Evolutionary conservation across 2,797 vertebrate genomes (phyloP).

Genomic region (Sebastes variabilis): DNA sequence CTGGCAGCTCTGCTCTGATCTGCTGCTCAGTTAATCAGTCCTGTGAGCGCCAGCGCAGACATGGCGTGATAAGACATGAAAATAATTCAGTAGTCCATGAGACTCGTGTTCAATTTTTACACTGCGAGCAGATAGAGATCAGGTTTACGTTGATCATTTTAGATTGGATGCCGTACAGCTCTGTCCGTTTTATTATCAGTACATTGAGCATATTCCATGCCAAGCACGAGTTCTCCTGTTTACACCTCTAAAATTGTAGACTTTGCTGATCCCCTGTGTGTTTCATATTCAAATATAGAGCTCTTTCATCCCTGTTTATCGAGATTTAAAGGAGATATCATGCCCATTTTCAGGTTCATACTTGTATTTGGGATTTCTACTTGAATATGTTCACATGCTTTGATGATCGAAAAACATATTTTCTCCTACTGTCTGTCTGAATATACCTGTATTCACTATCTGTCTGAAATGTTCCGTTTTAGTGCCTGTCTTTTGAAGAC

Average conservation of each 20-base stretch:
- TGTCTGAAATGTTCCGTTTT: not conserved
- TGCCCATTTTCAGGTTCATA: not conserved
- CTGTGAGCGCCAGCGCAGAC: conserved; percentile 14
- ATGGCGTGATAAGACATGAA: conserved; percentile 5
- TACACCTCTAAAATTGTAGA: not conserved
- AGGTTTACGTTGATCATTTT: conserved; percentile 2
- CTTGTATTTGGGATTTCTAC: not conserved
- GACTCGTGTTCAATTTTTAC: conserved; percentile 1
- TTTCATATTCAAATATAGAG: not conserved
- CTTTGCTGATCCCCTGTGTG: not conserved
- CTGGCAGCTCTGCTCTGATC: conserved; percentile 44
- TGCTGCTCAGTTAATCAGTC: conserved; percentile 47
- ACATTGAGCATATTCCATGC: not conserved
- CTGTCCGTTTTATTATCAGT: not conserved
- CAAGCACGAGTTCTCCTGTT: not conserved
- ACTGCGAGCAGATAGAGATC: not conserved
- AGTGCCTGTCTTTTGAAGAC: no score
- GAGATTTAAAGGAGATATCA: not conserved
- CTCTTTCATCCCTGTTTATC: not conserved
- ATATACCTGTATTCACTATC: not conserved
- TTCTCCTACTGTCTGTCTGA: not conserved
- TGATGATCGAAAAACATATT: not conserved
- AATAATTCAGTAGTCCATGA: conserved; percentile 19
- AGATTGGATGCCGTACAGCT: not conserved
- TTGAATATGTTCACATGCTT: not conserved